Evolutionary conservation across 1,140 invertebrate species (phyloP), one percentile per base, ranked within the genome.

Genomic region (Bombus turneri): DNA sequence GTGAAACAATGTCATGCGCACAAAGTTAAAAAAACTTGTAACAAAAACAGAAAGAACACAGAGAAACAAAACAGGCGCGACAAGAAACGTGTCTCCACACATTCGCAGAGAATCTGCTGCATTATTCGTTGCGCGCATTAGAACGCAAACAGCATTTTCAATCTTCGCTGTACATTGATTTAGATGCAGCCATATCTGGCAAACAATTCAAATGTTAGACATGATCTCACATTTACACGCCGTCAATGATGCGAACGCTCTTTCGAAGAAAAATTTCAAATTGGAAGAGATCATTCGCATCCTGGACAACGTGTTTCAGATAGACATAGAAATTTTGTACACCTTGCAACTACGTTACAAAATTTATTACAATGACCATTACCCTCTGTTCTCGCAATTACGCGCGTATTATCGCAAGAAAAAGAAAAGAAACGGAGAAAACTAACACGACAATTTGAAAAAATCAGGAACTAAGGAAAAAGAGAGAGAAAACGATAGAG

Each of bases 141-240:
- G 68, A 87, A 88, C 86, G 76, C 79, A 89, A 85, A 86, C 83
- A 85, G 74, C 84, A 79, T 86, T 88, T 88, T 81, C 57, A 79
- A 88, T 89, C 84, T 83, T 79, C 87, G 87, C 88, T 88, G 90
- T 80, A 81, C 85, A 87, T 89, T 87, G 91, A 93, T 84, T 88
- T 93, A 92, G 89, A 88, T 88, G 89, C 89, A 88, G 90, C 91
- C 91, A 88, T 93, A 93, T 93, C 92, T 93, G 91, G 89, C 87
- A 92, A 93, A 93, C 92, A 81, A 92, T 89, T 91, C 84, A 86
- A 85, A 85, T 37, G 83, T 93, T 92, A 93, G 91, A 90, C 85
- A 90, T 81, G 37, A 73, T 80, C 31, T 53, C 74, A 59, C 22
- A 72, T 34, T 62, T 80, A 31, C 66, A 71, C 39, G 53, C 41